Evolutionary conservation across 2,113 vertebrate genomes (phyloP), one percentile per base, ranked within the genome.

Genomic region (Piaya cayana): DNA sequence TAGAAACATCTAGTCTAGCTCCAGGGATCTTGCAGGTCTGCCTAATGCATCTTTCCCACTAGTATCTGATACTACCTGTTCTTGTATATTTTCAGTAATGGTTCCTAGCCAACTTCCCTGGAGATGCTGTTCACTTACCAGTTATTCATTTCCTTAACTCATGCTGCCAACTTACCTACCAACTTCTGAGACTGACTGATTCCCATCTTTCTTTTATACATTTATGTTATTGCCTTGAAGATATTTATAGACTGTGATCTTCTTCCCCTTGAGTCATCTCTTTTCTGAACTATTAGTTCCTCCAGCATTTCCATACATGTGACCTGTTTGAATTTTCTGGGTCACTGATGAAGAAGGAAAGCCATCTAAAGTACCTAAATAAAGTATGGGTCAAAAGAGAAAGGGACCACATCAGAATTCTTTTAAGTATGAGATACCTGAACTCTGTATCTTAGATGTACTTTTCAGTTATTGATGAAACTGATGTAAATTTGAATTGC

Each of bases 181-280:
- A 91, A 2, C 83, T 91, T 88, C 52, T 86, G 92, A 84, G 88
- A 42, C 27, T 5, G 7, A 70, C 27, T 60, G 95, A 89, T 89
- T 91, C 88, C 86, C 58, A 58, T 91, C 58, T 89, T 95, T 92
- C 89, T 53, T 92, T 95, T 95, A 64, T 82, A 71, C 47, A 18
- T 91, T 91, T 77, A 68, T 47, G 76, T 86, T 90, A 67, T 4
- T 86, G 77, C 83, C 91, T 86, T 93, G 86, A 79, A 92, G 86
- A 37, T 93, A 96, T 94, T 96, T 92, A 95, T 93, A 93, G 74
- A 42, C 58, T 16, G 29, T 88, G 88, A 63, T 75, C 0, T 0
- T 89, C 58, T 71, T 91, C 69, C 91, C 65, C 12, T 2, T 75
- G 88, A 91, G 91, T 88, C 72, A 67, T 84, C 60, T 68, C 56